Conservation (phyloP, 1,140 invertebrate species). For the Dendrolimus kikuchii region DNA sequence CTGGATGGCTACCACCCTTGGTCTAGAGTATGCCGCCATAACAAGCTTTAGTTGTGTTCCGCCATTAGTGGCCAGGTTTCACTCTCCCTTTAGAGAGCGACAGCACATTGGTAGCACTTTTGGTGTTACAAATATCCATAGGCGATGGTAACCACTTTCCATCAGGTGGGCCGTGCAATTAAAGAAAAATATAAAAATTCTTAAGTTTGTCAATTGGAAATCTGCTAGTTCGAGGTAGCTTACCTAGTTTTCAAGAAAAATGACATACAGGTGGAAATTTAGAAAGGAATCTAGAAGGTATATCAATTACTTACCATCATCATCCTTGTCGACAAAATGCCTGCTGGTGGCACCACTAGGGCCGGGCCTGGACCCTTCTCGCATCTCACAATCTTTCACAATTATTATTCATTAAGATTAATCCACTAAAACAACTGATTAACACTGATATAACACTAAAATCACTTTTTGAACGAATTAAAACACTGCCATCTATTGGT, state of each 20-base stretch:
- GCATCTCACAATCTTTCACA: slow-evolving; percentile 45
- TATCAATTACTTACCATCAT: slow-evolving; percentile 27
- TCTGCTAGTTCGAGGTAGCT: no score
- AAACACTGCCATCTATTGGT: slow-evolving; percentile 10
- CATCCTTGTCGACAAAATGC: slow-evolving; percentile 30
- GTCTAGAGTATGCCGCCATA: no score
- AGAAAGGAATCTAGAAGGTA: background rate
- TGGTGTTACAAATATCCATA: no score
- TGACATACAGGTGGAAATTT: background rate
- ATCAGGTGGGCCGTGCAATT: no score
- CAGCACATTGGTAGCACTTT: no score
- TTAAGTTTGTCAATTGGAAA: no score
- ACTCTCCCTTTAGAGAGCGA: no score
- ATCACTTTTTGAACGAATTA: slow-evolving; percentile 9
- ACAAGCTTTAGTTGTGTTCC: no score
- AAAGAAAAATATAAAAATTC: no score
- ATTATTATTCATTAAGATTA: slow-evolving; percentile 7
- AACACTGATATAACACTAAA: slow-evolving; percentile 22
- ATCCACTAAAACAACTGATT: slow-evolving; percentile 17
- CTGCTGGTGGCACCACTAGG: slow-evolving; percentile 47
- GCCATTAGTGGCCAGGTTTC: no score
- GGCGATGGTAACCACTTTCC: no score
- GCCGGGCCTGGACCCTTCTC: slow-evolving; percentile 51
- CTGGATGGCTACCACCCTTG: no score
- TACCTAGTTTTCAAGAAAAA: background rate